A percentile compares a stretch with the other conserved stretches of the same genome.
Conservation (phyloP, 2,888 invertebrate genomes). For the Automeris io region DNA sequence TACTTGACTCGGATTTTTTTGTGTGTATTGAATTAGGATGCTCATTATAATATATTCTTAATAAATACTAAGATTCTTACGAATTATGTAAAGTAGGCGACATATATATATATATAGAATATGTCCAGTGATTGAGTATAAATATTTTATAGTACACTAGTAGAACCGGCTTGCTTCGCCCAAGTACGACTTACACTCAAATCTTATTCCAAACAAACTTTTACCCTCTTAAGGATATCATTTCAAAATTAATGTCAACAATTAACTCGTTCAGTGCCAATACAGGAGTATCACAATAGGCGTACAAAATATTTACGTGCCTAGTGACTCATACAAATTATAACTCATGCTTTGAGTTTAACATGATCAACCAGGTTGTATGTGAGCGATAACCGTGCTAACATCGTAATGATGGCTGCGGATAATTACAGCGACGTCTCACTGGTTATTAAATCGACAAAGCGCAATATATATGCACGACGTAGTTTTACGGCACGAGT, state of each 20-base stretch:
- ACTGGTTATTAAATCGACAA: slow-evolving; percentile 20
- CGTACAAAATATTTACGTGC: slow-evolving; percentile 8
- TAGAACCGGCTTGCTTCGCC: too few relatives aligned
- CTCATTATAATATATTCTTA: not conserved
- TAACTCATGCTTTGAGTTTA: slow-evolving; percentile 11
- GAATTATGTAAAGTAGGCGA: too few relatives aligned
- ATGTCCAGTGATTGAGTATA: too few relatives aligned
- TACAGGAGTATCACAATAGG: not conserved
- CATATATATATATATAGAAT: too few relatives aligned
- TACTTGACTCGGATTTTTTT: slow-evolving; percentile 18
- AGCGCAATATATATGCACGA: slow-evolving; percentile 11
- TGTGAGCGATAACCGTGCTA: slow-evolving; percentile 31
- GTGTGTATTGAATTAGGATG: not conserved
- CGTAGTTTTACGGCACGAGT: slow-evolving; percentile 14
- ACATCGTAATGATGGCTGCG: slow-evolving; percentile 22
- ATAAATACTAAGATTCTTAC: too few relatives aligned
- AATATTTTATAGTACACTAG: too few relatives aligned
- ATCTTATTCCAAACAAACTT: too few relatives aligned
- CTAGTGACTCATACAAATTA: slow-evolving; percentile 8
- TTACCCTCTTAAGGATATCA: too few relatives aligned
- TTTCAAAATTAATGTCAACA: too few relatives aligned
- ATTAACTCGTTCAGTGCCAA: too few relatives aligned
- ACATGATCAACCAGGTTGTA: slow-evolving; percentile 23
- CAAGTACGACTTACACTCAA: too few relatives aligned
- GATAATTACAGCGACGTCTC: slow-evolving; percentile 43